Conservation (phyloP, 2,113 vertebrate species). For the Pristiophorus japonicus region DNA sequence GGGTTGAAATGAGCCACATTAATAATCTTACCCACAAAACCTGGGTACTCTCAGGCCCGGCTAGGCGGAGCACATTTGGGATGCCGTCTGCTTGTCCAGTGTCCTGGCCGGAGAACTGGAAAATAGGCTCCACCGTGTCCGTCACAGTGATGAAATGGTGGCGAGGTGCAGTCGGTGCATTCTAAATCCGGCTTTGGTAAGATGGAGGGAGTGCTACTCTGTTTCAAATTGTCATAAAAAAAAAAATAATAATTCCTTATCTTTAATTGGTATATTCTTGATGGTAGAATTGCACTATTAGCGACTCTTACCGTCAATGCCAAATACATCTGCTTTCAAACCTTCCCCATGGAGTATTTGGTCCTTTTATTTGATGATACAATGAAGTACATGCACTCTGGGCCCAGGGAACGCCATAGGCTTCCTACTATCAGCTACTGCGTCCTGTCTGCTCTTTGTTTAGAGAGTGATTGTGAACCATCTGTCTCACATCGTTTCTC, state of each 20-base stretch:
- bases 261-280: neutral
- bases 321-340: neutral
- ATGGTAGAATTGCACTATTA: neutral
- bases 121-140: neutral
- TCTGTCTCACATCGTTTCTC: neutral
- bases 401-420: neutral
- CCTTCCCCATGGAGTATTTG: neutral
- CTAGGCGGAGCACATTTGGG: neutral
- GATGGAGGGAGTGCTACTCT: neutral
- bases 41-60: neutral
- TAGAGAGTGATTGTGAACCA: neutral
- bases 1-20: neutral
- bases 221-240: neutral
- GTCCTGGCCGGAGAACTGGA: neutral
- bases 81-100: neutral
- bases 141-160: neutral
- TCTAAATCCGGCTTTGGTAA: neutral
- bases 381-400: neutral
- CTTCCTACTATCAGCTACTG: neutral
- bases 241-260: neutral
- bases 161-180: neutral
- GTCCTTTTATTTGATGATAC: neutral
- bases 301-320: neutral
- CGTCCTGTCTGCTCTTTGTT: neutral
- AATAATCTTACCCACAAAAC: too few species aligned